Evolutionary conservation across 2,797 vertebrate species (phyloP).

Genomic region (Microctenopoma lineatum): DNA sequence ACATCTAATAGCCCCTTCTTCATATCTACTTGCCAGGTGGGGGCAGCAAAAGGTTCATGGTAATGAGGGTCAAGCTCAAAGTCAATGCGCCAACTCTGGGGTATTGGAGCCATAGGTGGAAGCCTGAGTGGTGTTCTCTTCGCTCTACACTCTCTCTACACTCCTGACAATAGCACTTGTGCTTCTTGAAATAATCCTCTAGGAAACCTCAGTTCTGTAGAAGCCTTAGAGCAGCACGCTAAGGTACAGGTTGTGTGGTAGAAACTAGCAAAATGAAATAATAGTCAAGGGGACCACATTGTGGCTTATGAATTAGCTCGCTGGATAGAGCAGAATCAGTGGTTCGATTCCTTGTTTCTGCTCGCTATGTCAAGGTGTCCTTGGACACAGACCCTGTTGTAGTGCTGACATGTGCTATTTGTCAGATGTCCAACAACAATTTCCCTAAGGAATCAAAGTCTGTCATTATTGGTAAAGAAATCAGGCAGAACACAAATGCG

Average conservation of each 20-base stretch:
- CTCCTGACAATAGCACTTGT: slow-evolving; percentile 8
- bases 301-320: too few relatives aligned
- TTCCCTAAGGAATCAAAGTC: too few relatives aligned
- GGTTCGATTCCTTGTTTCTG: too few relatives aligned
- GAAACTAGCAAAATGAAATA: slow-evolving; percentile 8
- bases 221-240: slow-evolving; percentile 12
- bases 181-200: neutral
- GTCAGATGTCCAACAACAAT: too few relatives aligned
- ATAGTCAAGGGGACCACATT: too few relatives aligned
- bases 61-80: slow-evolving; percentile 82
- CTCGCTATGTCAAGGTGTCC: too few relatives aligned
- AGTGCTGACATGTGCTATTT: too few relatives aligned
- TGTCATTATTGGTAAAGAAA: slow-evolving; percentile 4
- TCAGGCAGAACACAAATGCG: slow-evolving; percentile 17
- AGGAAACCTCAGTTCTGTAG: slow-evolving; percentile 8
- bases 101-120: slow-evolving; percentile 27
- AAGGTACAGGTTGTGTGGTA: slow-evolving; percentile 4
- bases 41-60: slow-evolving; percentile 70
- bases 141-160: neutral
- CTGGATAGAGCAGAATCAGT: too few relatives aligned
- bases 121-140: slow-evolving; percentile 1
- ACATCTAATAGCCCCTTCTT: slow-evolving; percentile 48
- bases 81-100: slow-evolving; percentile 63
- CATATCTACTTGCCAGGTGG: slow-evolving; percentile 64
- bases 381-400: too few relatives aligned